Evolutionary conservation across 2,888 invertebrate species (phyloP), one percentile per base, ranked within the genome.

Genomic region (Yponomeuta plumbellus): DNA sequence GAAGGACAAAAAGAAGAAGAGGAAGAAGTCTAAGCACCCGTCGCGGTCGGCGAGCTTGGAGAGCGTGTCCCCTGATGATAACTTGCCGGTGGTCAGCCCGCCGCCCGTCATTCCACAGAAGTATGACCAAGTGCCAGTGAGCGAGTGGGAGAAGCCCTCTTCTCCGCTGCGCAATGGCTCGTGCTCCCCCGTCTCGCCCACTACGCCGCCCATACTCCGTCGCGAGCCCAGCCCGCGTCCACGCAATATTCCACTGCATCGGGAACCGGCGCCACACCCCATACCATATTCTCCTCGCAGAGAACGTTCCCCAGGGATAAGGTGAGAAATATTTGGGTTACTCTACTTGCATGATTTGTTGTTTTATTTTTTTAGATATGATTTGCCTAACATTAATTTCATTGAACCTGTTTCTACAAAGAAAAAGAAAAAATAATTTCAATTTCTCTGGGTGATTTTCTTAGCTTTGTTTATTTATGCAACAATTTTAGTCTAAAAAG

Each of bases 1-100:
- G 82, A 96, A 95, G 80, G 94, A 95, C 71, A 92, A 94, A 61
- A 94, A 94, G 75, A 96, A 94, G 82, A 92, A 93, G 66, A 94
- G 94, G 82, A 94, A 94, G 85, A 95, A 94, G 81, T 94, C 94
- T 80, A 95, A 94, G 80, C 94, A 94, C 65, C 91, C 92, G 67
- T 94, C 95, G 57, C 92, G 94, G 66, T 94, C 94, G 68, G 93
- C 94, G 0, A 95, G 95, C 75, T 88, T 95, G 70, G 94, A 94
- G 77, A 93, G 93, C 71, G 87, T 94, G 66, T 94, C 93, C 22
- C 92, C 93, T 52, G 93, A 93, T 71, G 93, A 91, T 69, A 86
- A 83, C 69, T 78, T 86, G 69, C 83, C 84, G 21, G 78, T 78
- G 66, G 83, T 79, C 71, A 75, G 80, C 21, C 80, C 85, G 0